A percentile compares a stretch with the other conserved stretches of the same genome.
Evolutionary conservation across 37 sponge, comb jelly and placozoan species (phyloP).

Genomic region (Halichondria panicea): DNA sequence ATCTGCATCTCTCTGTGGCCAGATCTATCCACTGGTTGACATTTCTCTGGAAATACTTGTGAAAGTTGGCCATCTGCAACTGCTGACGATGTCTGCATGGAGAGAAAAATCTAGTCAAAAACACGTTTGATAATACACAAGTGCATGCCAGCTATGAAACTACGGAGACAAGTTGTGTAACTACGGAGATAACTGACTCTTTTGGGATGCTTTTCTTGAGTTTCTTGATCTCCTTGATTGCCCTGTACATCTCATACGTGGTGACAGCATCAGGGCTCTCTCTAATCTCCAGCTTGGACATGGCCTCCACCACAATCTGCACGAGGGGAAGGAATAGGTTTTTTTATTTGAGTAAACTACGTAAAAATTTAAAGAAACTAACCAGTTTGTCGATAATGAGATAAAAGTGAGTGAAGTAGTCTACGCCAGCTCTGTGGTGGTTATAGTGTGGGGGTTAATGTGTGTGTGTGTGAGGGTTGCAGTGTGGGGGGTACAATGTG

Average conservation of each 20-base stretch:
- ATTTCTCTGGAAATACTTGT: constrained; percentile 40
- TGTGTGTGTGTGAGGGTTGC: no score
- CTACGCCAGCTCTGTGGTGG: constrained; percentile 5
- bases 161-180: no score
- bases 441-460: background rate
- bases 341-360: no score
- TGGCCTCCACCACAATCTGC: background rate
- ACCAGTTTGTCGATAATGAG: constrained; percentile 49
- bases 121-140: no score
- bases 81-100: background rate
- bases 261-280: background rate
- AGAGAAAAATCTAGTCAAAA: background rate
- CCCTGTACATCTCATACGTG: constrained; percentile 6
- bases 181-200: no score
- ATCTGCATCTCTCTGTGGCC: constrained; percentile 16
- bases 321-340: no score
- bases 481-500: no score
- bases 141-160: no score
- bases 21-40: constrained; percentile 45
- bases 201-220: background rate
- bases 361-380: no score
- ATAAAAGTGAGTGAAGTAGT: constrained; percentile 42
- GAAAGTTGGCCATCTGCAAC: constrained; percentile 3
- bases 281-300: background rate
- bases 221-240: background rate